Percentiles rank a stretch among this genome's conserved stretches.
Conservation (phyloP, 2,797 vertebrate species). For the Eulemur mongoz region DNA sequence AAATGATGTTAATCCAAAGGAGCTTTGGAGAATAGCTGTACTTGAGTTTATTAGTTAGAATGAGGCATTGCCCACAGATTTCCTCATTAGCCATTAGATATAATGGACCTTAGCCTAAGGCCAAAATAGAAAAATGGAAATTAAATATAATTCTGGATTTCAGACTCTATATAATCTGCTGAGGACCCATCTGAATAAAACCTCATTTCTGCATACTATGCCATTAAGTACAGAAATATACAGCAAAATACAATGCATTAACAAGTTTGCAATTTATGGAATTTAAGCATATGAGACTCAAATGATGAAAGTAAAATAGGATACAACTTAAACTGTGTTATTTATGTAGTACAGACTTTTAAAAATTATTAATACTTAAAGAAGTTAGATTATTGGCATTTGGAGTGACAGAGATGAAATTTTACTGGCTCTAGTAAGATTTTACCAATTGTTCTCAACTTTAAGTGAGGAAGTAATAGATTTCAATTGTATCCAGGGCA, state of each 20-base stretch:
- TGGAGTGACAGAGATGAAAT: slow-evolving; percentile 21
- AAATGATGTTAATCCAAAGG: background rate
- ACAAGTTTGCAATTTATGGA: background rate
- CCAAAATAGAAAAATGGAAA: slow-evolving; percentile 21
- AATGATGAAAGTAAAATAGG: background rate
- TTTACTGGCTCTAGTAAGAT: background rate
- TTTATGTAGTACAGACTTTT: background rate
- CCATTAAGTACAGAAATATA: background rate
- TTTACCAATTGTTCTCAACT: slow-evolving; percentile 37
- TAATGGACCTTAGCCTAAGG: slow-evolving; percentile 15
- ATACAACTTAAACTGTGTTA: background rate
- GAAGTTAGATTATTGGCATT: background rate
- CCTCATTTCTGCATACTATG: background rate
- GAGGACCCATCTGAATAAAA: background rate
- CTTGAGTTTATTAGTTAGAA: slow-evolving; percentile 28
- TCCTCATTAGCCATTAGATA: background rate
- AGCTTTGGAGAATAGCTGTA: background rate
- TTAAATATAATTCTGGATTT: slow-evolving; percentile 22
- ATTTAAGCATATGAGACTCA: background rate
- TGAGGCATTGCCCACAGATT: background rate
- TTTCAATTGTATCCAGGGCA: background rate
- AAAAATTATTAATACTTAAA: background rate
- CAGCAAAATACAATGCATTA: background rate
- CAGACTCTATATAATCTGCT: background rate
- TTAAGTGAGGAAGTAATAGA: background rate